Percentiles rank a stretch among this genome's conserved stretches.
phyloP scores from a whole-genome alignment of 2,113 vertebrate genomes.

The Alethe diademata region DNA sequence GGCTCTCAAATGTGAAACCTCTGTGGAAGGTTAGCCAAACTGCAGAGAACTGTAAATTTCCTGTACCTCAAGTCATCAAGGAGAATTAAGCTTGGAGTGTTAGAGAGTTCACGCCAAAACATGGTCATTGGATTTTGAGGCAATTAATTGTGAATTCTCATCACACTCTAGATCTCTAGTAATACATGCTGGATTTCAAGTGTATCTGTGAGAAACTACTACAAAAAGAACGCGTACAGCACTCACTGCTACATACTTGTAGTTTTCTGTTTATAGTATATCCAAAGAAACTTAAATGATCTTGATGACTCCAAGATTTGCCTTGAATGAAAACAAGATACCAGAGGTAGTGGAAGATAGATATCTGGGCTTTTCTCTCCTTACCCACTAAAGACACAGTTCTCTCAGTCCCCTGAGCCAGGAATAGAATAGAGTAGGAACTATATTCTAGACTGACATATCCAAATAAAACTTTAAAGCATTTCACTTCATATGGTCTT shows the following conservation, averaged over 20 bases:
- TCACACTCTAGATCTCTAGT: not conserved
- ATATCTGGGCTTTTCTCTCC: not conserved
- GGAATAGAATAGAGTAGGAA: not conserved
- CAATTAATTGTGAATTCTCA: not conserved
- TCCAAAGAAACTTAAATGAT: not conserved
- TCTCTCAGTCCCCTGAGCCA: not conserved
- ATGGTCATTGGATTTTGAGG: not conserved
- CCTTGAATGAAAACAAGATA: not conserved
- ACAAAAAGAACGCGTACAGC: not conserved
- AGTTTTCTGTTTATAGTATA: not conserved
- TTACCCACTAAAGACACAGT: not conserved
- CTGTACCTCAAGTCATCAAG: not conserved
- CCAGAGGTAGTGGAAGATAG: not conserved
- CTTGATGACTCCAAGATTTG: not conserved
- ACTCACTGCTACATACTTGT: not conserved
- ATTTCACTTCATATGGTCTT: not conserved
- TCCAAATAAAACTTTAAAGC: not conserved
- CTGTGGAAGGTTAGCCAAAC: not conserved
- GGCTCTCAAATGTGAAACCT: not conserved
- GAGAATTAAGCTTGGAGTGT: not conserved
- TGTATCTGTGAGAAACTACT: not conserved
- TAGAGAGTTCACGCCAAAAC: not conserved
- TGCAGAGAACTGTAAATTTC: not conserved
- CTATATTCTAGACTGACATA: not conserved
- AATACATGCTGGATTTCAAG: not conserved